Evolutionary conservation across 2,797 vertebrate genomes (phyloP), one percentile per base, ranked within the genome.

Genomic region (Aphelocoma californica): DNA sequence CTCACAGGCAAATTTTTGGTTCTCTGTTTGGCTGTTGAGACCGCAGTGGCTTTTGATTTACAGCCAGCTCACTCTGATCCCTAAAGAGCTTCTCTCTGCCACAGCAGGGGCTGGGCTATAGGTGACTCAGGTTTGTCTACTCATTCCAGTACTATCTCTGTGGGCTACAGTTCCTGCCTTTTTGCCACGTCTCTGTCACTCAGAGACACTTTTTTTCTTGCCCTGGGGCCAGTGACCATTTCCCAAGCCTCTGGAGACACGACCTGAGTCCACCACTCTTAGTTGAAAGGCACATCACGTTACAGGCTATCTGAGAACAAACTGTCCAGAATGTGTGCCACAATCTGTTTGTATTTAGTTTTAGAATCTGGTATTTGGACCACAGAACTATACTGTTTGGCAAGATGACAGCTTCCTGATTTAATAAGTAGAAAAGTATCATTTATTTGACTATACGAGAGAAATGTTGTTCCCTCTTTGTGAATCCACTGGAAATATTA

Each of bases 331-430:
- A 69, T 3, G 2, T 54, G 62, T 47, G 50, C 81, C 58, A 84
- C 81, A 96, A 12, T 92, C 86, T 90, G 80, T 4, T 93, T 88
- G 53, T 69, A 88, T 88, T 92, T 86, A 67, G 78, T 79, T 90
- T 88, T 72, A 86, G 78, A 93, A 75, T 47, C 42, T 75, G 86
- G 29, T 88, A 61, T 88, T 96, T 96, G 88, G 81, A 90, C 47
- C 50, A 81, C 26, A 67, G 57, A 85, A 57, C 51, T 69, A 32
- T 34, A 36, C 14, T 70, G 40, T 67, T 93, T 90, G 86, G 81
- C 70, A 72, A 72, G 70, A 61, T 79, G 74, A 85, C 71, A 91
- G 32, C 40, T 77, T 91, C 82, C 67, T 91, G 51, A 71, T 66
- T 80, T 77, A 89, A 75, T 64, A 56, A 91, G 48, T 62, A 56